These are phyloP conservation scores for Apodemus sylvaticus DNA, from an alignment of 2,113 vertebrate genomes.

Conservation along the genomic window DNA sequence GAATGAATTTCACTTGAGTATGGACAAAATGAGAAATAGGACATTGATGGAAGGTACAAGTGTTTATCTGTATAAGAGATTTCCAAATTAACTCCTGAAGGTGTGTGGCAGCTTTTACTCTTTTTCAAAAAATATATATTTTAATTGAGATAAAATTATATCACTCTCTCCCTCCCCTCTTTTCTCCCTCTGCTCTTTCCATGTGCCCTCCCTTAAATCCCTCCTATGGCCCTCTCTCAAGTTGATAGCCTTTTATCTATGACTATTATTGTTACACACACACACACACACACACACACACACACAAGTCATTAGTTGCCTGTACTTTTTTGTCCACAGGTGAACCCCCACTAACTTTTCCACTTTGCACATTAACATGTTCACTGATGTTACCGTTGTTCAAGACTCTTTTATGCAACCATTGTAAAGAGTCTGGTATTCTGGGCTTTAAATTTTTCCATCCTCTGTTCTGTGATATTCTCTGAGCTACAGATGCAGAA, in stretches of 20 bases:
- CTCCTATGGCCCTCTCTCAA: not conserved
- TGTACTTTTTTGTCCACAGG: not conserved
- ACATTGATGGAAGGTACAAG: not conserved
- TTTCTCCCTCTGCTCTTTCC: not conserved
- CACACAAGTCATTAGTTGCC: not conserved
- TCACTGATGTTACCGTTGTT: not conserved
- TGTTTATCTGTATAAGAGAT: conserved; percentile 41
- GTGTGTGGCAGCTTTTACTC: not conserved
- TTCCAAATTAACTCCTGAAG: conserved; percentile 23
- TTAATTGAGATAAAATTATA: not conserved
- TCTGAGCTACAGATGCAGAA: not conserved
- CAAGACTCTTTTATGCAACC: not conserved
- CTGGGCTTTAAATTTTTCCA: not conserved
- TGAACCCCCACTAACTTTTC: not conserved
- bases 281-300: not conserved
- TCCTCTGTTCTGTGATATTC: not conserved
- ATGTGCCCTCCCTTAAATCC: not conserved
- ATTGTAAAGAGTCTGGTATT: not conserved
- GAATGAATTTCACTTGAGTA: not conserved
- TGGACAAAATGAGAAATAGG: conserved; percentile 14
- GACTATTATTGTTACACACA: not conserved
- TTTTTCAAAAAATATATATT: not conserved
- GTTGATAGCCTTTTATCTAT: not conserved
- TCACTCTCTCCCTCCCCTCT: not conserved
- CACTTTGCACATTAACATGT: not conserved